Percentiles rank a stretch among this genome's conserved stretches.
These are phyloP conservation scores for Colletes gigas DNA, from an alignment of 1,140 invertebrate genomes.

Conservation along the genomic window DNA sequence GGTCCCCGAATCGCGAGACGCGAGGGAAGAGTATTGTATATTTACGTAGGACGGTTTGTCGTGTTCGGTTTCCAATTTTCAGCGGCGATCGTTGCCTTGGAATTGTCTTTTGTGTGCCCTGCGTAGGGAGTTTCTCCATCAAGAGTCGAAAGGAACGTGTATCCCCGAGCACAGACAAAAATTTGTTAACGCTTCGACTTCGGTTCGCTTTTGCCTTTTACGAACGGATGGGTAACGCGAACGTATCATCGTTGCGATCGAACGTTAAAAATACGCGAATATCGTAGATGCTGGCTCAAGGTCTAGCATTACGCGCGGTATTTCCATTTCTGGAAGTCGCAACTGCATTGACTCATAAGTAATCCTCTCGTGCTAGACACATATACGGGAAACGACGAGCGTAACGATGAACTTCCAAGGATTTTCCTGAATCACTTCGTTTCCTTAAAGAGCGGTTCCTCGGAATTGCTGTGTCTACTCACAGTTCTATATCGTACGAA, in stretches of 20 bases:
- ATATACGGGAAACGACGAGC: background rate
- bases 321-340: constrained; percentile 43
- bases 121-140: background rate
- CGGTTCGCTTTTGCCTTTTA: no score
- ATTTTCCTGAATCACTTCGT: constrained; percentile 46
- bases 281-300: background rate
- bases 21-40: background rate
- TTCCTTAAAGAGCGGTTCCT: constrained; percentile 28
- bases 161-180: no score
- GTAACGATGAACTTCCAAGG: constrained; percentile 32
- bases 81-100: background rate
- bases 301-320: background rate
- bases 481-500: background rate
- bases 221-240: no score
- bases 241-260: background rate
- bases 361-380: constrained; percentile 16
- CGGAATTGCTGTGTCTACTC: background rate
- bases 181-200: no score
- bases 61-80: constrained; percentile 21
- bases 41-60: constrained; percentile 13
- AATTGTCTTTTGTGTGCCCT: background rate
- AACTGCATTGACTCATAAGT: constrained; percentile 53
- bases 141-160: no score
- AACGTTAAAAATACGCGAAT: background rate
- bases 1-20: constrained; percentile 12